phyloP scores from a whole-genome alignment of 2,888 invertebrate species.

The Agriopis leucophaearia region DNA sequence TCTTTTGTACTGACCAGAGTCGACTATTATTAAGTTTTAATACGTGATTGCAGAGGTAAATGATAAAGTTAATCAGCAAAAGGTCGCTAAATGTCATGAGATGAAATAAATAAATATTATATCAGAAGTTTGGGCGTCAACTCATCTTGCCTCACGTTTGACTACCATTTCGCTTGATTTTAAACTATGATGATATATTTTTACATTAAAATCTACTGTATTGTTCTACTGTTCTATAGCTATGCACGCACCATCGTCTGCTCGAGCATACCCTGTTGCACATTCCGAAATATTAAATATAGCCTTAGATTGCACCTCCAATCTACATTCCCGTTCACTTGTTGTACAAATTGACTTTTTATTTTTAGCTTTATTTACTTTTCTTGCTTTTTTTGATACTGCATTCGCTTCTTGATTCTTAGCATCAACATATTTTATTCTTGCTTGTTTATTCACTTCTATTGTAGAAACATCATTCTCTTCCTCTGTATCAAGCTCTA shows the following conservation, averaged over 20 bases:
- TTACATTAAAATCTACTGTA: not conserved
- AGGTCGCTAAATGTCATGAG: not conserved
- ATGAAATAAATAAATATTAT: not conserved
- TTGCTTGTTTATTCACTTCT: not conserved
- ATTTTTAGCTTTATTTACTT: not conserved
- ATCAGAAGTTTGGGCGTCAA: no score
- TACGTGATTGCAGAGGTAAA: not conserved
- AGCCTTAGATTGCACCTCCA: not conserved
- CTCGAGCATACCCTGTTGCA: slow-evolving; percentile 3
- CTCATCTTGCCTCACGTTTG: no score
- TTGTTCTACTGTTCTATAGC: slow-evolving; percentile 2
- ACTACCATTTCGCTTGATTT: no score
- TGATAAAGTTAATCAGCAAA: not conserved
- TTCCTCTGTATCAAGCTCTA: not conserved
- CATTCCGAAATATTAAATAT: not conserved
- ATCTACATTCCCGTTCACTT: not conserved
- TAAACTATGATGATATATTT: no score
- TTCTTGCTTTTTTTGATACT: not conserved
- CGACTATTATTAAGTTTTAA: not conserved
- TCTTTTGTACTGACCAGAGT: not conserved
- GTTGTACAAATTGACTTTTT: not conserved
- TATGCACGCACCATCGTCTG: not conserved
- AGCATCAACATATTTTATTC: not conserved
- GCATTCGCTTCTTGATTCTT: not conserved
- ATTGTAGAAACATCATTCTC: no score